Percentiles rank a stretch among this genome's conserved stretches.
Evolutionary conservation across 2,888 invertebrate species (phyloP).

Genomic region (Tenthredo distinguenda): DNA sequence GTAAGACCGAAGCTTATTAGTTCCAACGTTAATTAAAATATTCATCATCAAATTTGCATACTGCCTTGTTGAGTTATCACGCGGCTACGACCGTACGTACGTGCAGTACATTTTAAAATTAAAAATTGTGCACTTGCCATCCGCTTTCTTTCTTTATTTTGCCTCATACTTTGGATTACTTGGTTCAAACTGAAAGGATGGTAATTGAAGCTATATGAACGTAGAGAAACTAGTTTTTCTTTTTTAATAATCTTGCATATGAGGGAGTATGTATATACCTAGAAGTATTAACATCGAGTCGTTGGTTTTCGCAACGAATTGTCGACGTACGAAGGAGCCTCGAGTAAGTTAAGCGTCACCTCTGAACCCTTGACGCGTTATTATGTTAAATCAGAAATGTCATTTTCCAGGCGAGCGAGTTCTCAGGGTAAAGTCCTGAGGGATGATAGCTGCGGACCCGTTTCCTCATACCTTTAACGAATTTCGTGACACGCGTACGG

Average conservation of each 20-base stretch:
- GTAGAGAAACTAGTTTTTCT: not conserved
- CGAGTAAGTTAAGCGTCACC: conserved; percentile 51
- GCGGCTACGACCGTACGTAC: conserved; percentile 9
- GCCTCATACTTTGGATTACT: not conserved
- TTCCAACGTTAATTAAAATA: conserved; percentile 48
- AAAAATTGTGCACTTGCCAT: conserved; percentile 4
- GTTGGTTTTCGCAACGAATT: not conserved
- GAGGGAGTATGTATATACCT: not conserved
- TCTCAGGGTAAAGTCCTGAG: conserved; percentile 57
- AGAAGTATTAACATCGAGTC: conserved; percentile 5
- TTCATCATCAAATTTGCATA: conserved; percentile 46
- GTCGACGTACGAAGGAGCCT: conserved; percentile 49
- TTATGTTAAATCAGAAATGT: conserved; percentile 63
- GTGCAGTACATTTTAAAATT: conserved; percentile 30
- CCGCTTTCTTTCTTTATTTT: not conserved
- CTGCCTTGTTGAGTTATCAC: conserved; percentile 43
- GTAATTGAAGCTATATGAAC: conserved; percentile 12
- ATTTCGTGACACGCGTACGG: conserved; percentile 54
- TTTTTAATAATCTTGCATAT: not conserved
- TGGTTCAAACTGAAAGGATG: conserved; percentile 18
- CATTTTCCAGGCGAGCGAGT: conserved; percentile 65
- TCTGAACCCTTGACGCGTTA: conserved; percentile 54
- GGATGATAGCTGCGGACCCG: conserved; percentile 53
- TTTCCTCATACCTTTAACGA: conserved; percentile 52
- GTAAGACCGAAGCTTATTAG: conserved; percentile 40